phyloP scores from a whole-genome alignment of 2,888 invertebrate species.

The Brachypalpus laphriformis region DNA sequence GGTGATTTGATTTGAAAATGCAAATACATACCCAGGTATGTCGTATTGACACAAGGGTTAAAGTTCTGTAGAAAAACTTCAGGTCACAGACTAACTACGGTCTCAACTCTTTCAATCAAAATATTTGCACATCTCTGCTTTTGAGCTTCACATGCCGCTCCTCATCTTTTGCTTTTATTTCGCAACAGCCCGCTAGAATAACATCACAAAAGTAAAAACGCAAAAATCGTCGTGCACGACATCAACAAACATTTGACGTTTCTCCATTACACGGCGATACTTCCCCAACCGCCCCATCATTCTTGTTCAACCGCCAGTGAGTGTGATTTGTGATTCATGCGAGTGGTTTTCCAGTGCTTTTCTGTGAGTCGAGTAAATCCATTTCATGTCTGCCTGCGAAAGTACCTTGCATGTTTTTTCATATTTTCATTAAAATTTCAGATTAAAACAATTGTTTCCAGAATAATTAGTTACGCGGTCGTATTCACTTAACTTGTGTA shows the following conservation, averaged over 20 bases:
- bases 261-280: slow-evolving; percentile 59
- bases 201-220: background rate
- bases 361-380: slow-evolving; percentile 25
- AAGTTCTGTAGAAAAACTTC: no score
- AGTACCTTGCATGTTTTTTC: slow-evolving; percentile 16
- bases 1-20: no score
- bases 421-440: slow-evolving; percentile 2
- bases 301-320: slow-evolving; percentile 26
- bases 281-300: slow-evolving; percentile 22
- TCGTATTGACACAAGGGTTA: no score
- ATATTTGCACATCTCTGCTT: slow-evolving; percentile 9
- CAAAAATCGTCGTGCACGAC: slow-evolving; percentile 6
- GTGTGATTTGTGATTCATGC: slow-evolving; percentile 65
- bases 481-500: background rate
- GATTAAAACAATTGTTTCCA: background rate
- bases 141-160: background rate
- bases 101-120: no score
- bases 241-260: slow-evolving; percentile 69
- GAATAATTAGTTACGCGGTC: background rate
- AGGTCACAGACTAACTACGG: no score
- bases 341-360: slow-evolving; percentile 27
- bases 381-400: background rate
- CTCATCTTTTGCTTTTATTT: background rate
- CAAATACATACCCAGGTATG: no score
- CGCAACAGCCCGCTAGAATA: background rate